phyloP scores from a whole-genome alignment of 2,888 invertebrate species.

The Pristionchus fissidentatus region DNA sequence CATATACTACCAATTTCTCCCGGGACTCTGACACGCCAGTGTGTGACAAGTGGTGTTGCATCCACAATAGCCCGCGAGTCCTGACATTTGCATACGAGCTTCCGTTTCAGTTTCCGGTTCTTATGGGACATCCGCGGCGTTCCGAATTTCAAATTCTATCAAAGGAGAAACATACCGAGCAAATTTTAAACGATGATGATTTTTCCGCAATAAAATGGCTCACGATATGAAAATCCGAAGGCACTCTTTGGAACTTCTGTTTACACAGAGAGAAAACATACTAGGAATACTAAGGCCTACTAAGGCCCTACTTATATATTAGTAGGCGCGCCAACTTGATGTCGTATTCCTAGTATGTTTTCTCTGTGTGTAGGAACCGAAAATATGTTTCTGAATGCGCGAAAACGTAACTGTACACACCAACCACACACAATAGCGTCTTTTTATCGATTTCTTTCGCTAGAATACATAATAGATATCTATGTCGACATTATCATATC shows the following conservation, averaged over 20 bases:
- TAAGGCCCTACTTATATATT: neutral
- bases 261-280: neutral
- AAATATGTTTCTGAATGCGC: too few species aligned
- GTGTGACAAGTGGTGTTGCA: conserved; percentile 27
- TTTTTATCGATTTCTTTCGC: conserved; percentile 10
- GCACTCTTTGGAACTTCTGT: too few species aligned
- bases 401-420: neutral
- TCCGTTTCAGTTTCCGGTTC: neutral
- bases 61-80: neutral
- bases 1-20: conserved; percentile 35
- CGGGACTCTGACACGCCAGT: conserved; percentile 24
- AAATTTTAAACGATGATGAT: neutral
- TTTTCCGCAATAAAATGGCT: too few species aligned
- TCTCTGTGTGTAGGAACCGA: too few species aligned
- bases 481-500: conserved; percentile 38
- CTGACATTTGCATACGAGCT: neutral
- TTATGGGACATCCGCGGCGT: neutral
- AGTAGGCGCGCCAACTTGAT: neutral
- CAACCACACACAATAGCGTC: conserved; percentile 19
- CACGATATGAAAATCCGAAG: neutral
- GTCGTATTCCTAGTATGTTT: too few species aligned
- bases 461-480: conserved; percentile 36
- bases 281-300: too few species aligned
- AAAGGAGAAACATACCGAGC: neutral
- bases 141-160: neutral